Percentiles rank a stretch among this genome's conserved stretches.
Evolutionary conservation across 2,797 vertebrate species (phyloP).

Genomic region (Simalia tracyae): DNA sequence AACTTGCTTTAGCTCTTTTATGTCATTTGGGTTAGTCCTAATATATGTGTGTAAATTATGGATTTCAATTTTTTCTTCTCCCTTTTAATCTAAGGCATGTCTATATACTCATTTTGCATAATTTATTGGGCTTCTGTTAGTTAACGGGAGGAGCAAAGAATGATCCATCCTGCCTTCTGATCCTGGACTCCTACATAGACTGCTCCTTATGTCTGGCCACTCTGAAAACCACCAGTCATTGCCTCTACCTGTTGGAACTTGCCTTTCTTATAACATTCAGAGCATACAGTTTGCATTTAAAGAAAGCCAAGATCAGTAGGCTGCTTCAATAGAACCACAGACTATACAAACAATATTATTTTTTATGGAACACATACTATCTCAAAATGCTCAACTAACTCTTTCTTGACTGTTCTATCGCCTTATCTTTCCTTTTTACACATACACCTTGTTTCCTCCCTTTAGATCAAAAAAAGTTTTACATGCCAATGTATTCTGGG

Average conservation of each 20-base stretch:
- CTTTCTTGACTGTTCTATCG: neutral
- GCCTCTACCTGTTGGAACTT: neutral
- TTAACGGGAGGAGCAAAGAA: neutral
- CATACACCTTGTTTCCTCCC: neutral
- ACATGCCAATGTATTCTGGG: neutral
- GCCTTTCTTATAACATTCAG: neutral
- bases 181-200: neutral
- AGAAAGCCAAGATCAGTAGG: neutral
- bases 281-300: neutral
- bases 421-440: neutral
- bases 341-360: neutral
- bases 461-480: neutral
- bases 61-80: neutral
- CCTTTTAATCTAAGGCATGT: neutral
- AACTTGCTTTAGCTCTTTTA: neutral
- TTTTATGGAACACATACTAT: neutral
- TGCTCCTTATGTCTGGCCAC: neutral
- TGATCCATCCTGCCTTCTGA: neutral
- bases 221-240: neutral
- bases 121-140: neutral
- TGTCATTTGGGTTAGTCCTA: neutral
- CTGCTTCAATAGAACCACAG: neutral
- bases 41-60: neutral
- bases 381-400: neutral
- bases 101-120: neutral